Conservation (phyloP, 2,888 invertebrate species). For the Tenthredo livida region DNA sequence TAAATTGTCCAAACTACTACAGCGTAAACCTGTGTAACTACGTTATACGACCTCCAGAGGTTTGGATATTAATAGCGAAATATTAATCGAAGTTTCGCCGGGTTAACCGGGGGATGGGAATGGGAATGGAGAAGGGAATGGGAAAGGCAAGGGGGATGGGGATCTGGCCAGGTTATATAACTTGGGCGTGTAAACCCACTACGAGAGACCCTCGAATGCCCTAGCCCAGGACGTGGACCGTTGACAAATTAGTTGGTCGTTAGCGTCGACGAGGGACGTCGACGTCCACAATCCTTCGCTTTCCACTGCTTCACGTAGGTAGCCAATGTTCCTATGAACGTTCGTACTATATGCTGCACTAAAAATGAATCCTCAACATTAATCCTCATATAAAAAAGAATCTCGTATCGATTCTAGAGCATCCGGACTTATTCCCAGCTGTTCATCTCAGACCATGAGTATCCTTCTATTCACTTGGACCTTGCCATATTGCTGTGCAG, state of each 20-base stretch:
- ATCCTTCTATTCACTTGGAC: too few species aligned
- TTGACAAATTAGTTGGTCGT: conserved; percentile 50
- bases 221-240: conserved; percentile 36
- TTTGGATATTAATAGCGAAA: conserved; percentile 45
- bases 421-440: too few species aligned
- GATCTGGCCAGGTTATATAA: neutral
- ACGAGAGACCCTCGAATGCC: conserved; percentile 23
- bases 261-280: conserved; percentile 43
- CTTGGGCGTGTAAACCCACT: conserved; percentile 33
- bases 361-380: neutral
- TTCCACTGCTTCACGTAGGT: neutral
- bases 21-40: conserved; percentile 15
- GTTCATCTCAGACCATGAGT: too few species aligned
- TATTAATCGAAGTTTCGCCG: conserved; percentile 43
- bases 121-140: neutral
- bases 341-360: neutral
- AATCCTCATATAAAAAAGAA: neutral
- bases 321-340: neutral
- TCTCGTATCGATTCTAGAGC: too few species aligned
- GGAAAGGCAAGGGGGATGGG: neutral
- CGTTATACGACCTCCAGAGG: conserved; percentile 38
- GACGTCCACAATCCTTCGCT: neutral
- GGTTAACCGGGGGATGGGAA: conserved; percentile 1
- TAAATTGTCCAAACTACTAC: conserved; percentile 34
- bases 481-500: too few species aligned